Evolutionary conservation across 2,888 invertebrate species (phyloP).

Genomic region (Eurois occulta): DNA sequence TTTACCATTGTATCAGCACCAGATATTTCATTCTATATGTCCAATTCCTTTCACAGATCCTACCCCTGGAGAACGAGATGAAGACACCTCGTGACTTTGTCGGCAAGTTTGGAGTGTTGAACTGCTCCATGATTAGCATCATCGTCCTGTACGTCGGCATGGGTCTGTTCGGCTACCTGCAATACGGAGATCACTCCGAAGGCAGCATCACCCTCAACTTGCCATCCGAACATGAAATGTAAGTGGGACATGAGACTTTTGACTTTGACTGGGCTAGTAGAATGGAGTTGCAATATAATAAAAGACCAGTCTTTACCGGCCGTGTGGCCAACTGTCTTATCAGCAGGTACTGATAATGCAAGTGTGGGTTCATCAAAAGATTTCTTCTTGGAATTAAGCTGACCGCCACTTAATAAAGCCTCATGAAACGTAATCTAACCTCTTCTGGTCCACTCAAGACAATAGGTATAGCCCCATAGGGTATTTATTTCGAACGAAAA

Average conservation of each 20-base stretch:
- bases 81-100: slow-evolving; percentile 95
- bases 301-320: background rate
- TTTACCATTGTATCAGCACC: too few relatives aligned
- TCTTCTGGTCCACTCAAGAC: background rate
- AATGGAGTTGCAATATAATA: background rate
- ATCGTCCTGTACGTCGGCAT: slow-evolving; percentile 96
- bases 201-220: slow-evolving; percentile 97
- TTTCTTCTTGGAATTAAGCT: background rate
- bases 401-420: background rate
- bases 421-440: background rate
- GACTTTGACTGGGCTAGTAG: background rate
- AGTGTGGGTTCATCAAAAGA: background rate
- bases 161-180: slow-evolving; percentile 97
- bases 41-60: slow-evolving; percentile 90
- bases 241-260: slow-evolving; percentile 75
- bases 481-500: background rate
- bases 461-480: background rate
- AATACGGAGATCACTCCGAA: slow-evolving; percentile 93
- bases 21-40: background rate
- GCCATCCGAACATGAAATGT: slow-evolving; percentile 91
- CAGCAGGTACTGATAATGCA: background rate
- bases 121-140: slow-evolving; percentile 95
- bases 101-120: slow-evolving; percentile 95
- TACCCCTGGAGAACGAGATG: slow-evolving; percentile 99
- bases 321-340: too few relatives aligned